Conservation (phyloP, 2,113 vertebrate species). For the Ailuropoda melanoleuca region DNA sequence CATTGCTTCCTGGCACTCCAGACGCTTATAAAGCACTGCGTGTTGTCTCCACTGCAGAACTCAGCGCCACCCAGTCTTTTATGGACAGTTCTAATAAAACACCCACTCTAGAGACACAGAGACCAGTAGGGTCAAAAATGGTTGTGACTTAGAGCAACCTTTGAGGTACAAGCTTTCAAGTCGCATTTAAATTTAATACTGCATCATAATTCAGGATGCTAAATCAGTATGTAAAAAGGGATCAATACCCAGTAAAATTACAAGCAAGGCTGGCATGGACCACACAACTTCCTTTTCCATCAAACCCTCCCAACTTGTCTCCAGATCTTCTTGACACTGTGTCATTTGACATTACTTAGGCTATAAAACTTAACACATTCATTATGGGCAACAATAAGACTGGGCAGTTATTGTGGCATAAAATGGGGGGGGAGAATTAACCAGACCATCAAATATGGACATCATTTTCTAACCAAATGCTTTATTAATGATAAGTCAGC, state of each 20-base stretch:
- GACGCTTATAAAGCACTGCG: conserved; percentile 14
- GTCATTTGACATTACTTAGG: conserved; percentile 63
- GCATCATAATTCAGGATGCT: conserved; percentile 36
- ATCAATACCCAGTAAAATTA: conserved; percentile 53
- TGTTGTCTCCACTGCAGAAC: background rate
- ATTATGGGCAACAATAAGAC: conserved; percentile 52
- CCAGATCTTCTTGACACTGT: background rate
- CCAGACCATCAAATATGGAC: conserved; percentile 54
- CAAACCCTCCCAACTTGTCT: conserved; percentile 24
- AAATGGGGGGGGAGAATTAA: conserved; percentile 25
- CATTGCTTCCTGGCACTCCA: background rate
- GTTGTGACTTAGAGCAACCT: conserved; percentile 36
- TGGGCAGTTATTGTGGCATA: conserved; percentile 54
- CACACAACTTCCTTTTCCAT: background rate
- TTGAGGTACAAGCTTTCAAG: background rate
- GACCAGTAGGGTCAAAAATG: conserved; percentile 12
- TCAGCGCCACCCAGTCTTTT: conserved; percentile 42
- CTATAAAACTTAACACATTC: conserved; percentile 69
- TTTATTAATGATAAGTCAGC: conserved; percentile 69
- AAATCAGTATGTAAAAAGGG: conserved; percentile 52
- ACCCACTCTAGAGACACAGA: conserved; percentile 15
- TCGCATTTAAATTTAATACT: conserved; percentile 69
- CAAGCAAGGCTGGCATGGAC: background rate
- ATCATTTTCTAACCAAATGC: conserved; percentile 61
- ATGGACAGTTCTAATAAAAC: conserved; percentile 63